Conservation (phyloP, 2,888 invertebrate genomes). For the Drosophila kuntzei region DNA sequence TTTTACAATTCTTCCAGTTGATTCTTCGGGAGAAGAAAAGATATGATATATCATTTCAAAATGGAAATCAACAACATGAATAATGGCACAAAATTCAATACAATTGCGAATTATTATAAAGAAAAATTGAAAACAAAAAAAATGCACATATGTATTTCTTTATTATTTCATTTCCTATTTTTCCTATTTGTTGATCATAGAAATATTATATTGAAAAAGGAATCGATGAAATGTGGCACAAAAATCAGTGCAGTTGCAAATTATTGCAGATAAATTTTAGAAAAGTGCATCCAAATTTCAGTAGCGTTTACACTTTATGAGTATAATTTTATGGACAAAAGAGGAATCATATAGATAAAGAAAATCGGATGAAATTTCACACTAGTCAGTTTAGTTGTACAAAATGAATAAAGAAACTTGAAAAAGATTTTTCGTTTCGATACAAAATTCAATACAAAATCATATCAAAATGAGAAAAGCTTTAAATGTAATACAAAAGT, state of each 20-base stretch:
- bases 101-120: background rate
- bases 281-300: background rate
- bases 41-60: background rate
- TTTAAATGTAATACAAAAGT: too few species aligned
- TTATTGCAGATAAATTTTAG: background rate
- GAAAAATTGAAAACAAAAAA: background rate
- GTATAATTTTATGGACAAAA: too few species aligned
- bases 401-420: too few species aligned
- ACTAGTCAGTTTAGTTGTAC: too few species aligned
- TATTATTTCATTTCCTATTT: background rate
- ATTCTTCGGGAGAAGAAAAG: constrained; percentile 5
- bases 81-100: background rate
- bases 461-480: too few species aligned
- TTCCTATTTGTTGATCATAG: background rate
- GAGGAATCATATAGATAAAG: too few species aligned
- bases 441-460: too few species aligned
- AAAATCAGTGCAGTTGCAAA: background rate
- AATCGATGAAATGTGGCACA: background rate
- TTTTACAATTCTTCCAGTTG: constrained; percentile 15
- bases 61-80: background rate
- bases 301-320: background rate
- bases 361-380: too few species aligned
- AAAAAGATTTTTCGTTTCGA: too few species aligned
- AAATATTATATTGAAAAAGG: background rate
- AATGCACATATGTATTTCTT: too few species aligned